A percentile compares a stretch with the other conserved stretches of the same genome.
These are phyloP conservation scores for Ptychochromis oligacanthus DNA, from an alignment of 2,113 vertebrate genomes.

Conservation along the genomic window DNA sequence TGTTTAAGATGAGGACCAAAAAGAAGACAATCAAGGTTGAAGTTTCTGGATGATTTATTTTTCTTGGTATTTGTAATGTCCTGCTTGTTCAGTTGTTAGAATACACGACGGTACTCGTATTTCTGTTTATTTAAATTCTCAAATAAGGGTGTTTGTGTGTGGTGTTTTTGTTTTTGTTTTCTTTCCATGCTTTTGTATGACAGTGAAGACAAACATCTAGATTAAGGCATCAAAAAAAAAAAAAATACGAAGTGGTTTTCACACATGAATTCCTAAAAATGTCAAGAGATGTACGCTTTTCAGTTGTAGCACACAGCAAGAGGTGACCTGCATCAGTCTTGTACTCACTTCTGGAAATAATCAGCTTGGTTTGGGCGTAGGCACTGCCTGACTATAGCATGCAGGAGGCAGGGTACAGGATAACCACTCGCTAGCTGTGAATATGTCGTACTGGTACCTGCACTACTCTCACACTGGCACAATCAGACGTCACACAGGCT, in stretches of 20 bases:
- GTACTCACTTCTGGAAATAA: neutral
- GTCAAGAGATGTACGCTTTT: neutral
- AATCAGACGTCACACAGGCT: neutral
- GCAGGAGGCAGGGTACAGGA: neutral
- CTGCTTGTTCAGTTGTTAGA: neutral
- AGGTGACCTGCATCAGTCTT: neutral
- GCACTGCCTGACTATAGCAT: neutral
- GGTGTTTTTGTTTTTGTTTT: too few relatives aligned
- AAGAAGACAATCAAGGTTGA: neutral
- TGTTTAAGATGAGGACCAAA: slow-evolving; percentile 33
- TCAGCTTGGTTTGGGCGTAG: too few relatives aligned
- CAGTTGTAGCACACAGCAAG: neutral
- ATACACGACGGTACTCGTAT: neutral
- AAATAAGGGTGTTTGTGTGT: neutral
- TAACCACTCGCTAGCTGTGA: neutral
- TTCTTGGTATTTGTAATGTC: neutral
- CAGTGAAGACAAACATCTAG: neutral
- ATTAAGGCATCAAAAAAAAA: neutral
- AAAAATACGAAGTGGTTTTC: neutral
- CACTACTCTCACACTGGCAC: neutral
- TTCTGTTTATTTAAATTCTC: neutral
- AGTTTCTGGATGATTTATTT: slow-evolving; percentile 12
- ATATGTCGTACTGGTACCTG: neutral
- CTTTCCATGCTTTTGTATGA: neutral
- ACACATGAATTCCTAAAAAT: neutral